Evolutionary conservation across 2,888 invertebrate species (phyloP), one percentile per base, ranked within the genome.

Genomic region (Callyntrura sp.): DNA sequence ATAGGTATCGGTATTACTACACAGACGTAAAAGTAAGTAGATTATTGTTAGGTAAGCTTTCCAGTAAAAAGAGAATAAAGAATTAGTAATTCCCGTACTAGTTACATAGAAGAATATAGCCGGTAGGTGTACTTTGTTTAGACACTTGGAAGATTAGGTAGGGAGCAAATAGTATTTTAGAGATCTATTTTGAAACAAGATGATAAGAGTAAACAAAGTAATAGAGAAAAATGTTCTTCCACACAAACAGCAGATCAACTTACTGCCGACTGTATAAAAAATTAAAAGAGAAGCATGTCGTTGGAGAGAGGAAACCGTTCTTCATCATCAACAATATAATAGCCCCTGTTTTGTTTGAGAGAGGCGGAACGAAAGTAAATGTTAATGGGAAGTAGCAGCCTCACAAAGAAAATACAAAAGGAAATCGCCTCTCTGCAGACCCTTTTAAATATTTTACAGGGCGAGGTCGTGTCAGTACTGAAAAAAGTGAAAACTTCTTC

Each of bases 191-290:
- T 73, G 23, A 73, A 23, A 73, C 17, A 68, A 73, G 48, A 8
- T 25, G 12, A 57, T 6, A 20, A 28, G 5, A 35, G 78, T 55
- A 35, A 35, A 35, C 35, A 45, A 45, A 45, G 70, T 62, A 76
- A 60, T 28, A 79, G 60, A 57, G 35, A 35, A 35, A 79, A 79
- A 17, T 57, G 79, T 79, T 79, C 79, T 79, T 79, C 79, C 79
- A 79, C 79, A 57, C 60, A n/a, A 60, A 73, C 35, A 35, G 6
- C 35, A 35, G n/a, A 51, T 17, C n/a, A 8, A 43, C 35, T 35
- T 43, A 45, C 79, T 76, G 76, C 76, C 76, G 2, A 6, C 2
- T 35, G 6, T 35, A 35, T 35, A 2, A 35, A 35, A 35, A 35
- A 35, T 35, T 35, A 4, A 35, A 35, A 35, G 35, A 35, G 35